Evolutionary conservation across 2,888 invertebrate genomes (phyloP).

Genomic region (Phortica okadai): DNA sequence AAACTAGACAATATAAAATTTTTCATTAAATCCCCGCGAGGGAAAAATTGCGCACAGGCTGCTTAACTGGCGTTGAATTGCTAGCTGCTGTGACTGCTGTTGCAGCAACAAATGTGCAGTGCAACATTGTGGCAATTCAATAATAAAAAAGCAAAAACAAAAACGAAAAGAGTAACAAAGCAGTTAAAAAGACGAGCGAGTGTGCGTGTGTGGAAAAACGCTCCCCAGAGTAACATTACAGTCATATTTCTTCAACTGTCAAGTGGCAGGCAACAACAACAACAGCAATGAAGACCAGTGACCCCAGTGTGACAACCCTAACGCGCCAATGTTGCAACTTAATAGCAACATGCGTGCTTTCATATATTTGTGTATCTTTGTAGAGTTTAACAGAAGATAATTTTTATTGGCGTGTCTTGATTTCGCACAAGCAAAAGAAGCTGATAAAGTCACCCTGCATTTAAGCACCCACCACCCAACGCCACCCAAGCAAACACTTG

Average conservation of each 20-base stretch:
- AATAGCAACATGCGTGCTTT: slow-evolving; percentile 16
- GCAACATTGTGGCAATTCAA: slow-evolving; percentile 22
- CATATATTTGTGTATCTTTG: background rate
- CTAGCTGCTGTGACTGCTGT: background rate
- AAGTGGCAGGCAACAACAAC: slow-evolving; percentile 16
- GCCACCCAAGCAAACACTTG: background rate
- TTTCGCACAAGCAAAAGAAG: slow-evolving; percentile 1
- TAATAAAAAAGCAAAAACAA: slow-evolving; percentile 15
- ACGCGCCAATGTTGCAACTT: slow-evolving; percentile 19
- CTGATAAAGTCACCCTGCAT: background rate
- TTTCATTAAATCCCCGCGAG: slow-evolving; percentile 60
- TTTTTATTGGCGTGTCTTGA: slow-evolving; percentile 53
- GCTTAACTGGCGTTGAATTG: slow-evolving; percentile 1
- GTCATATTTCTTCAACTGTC: slow-evolving; percentile 41
- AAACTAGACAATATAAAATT: slow-evolving; percentile 51
- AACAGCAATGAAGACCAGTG: background rate
- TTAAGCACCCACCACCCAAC: background rate
- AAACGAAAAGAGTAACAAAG: background rate
- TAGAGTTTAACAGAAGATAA: slow-evolving; percentile 62
- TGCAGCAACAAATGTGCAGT: background rate
- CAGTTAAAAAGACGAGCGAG: background rate
- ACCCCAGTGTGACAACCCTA: slow-evolving; percentile 18
- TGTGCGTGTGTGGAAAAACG: slow-evolving; percentile 25
- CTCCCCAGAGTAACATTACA: slow-evolving; percentile 65
- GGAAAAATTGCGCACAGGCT: slow-evolving; percentile 49